Conservation (phyloP, 2,888 invertebrate genomes). For the Rhopalosiphum nymphaeae region DNA sequence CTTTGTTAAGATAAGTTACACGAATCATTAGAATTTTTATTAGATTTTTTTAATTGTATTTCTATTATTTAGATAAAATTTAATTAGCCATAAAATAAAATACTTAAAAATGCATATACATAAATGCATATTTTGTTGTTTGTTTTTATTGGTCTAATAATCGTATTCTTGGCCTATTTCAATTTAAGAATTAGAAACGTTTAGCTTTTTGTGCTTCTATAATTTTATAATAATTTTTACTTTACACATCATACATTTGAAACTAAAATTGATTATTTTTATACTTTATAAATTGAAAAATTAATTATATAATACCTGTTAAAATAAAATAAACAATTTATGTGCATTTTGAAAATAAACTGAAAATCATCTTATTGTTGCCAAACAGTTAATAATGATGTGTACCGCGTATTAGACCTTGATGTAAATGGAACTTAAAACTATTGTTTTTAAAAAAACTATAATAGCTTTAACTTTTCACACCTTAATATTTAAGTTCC, state of each 20-base stretch:
- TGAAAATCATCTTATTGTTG: neutral
- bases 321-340: neutral
- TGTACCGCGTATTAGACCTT: neutral
- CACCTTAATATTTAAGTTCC: constrained; percentile 18
- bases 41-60: neutral
- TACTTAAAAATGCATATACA: neutral
- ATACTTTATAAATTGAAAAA: neutral
- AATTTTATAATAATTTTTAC: neutral
- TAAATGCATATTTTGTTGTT: neutral
- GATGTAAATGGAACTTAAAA: neutral
- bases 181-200: neutral
- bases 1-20: neutral
- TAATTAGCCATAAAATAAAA: neutral
- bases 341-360: neutral
- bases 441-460: constrained; percentile 1
- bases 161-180: neutral
- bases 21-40: neutral
- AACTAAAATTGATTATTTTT: neutral
- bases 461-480: neutral
- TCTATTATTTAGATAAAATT: neutral
- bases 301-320: neutral
- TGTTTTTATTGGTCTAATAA: neutral
- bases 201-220: neutral
- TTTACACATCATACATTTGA: neutral
- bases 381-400: neutral